phyloP scores from a whole-genome alignment of 2,797 vertebrate species.

The Ibycter americanus region DNA sequence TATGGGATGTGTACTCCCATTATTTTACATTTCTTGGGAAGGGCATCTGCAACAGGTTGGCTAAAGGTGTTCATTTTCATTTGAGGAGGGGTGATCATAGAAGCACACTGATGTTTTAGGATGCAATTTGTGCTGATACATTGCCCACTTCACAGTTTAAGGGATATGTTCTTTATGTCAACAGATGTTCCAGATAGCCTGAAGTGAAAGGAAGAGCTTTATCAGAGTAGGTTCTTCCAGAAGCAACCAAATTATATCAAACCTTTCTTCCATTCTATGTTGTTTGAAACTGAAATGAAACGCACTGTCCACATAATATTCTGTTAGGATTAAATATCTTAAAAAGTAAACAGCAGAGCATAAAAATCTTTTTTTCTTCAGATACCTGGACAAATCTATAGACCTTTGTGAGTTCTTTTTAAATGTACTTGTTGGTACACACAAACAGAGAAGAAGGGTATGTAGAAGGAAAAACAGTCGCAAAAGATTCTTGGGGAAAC shows the following conservation, averaged over 20 bases:
- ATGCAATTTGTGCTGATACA: not conserved
- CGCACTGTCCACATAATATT: not conserved
- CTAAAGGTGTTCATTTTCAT: not conserved
- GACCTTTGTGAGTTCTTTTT: not conserved
- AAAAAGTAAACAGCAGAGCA: not conserved
- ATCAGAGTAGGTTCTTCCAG: not conserved
- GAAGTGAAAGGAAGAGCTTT: not conserved
- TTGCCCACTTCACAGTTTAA: not conserved
- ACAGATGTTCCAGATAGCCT: not conserved
- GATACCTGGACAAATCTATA: not conserved
- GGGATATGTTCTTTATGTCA: not conserved
- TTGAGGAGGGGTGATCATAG: not conserved
- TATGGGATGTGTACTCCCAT: fast-evolving
- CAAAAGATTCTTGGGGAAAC: not conserved
- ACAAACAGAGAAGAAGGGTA: not conserved
- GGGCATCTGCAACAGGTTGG: not conserved
- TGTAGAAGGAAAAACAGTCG: not conserved
- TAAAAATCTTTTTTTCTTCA: not conserved
- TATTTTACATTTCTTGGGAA: not conserved
- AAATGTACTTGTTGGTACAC: not conserved
- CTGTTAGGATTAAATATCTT: not conserved
- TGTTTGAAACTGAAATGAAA: not conserved
- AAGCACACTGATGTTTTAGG: not conserved
- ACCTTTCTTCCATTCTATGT: not conserved
- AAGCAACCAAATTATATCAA: not conserved